A percentile compares a stretch with the other conserved stretches of the same genome.
Conservation (phyloP, 2,888 invertebrate species). For the Calameuta idolon region DNA sequence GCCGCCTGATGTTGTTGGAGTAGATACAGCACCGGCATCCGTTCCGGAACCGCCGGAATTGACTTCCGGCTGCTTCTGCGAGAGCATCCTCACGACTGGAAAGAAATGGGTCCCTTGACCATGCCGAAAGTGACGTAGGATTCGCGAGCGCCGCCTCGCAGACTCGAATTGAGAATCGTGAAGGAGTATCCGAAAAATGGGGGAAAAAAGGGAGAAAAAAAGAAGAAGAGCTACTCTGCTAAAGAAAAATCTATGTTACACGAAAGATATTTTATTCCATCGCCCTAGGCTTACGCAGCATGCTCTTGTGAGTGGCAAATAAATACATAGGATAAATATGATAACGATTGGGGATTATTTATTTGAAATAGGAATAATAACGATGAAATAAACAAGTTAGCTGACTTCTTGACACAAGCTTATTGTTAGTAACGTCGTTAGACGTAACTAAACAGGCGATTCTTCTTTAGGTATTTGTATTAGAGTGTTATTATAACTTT, state of each 20-base stretch:
- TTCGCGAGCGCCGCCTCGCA: background rate
- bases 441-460: background rate
- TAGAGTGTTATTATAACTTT: background rate
- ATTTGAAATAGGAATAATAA: background rate
- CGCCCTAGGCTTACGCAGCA: slow-evolving; percentile 19
- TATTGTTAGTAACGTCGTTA: background rate
- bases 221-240: background rate
- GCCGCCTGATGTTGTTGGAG: slow-evolving; percentile 51
- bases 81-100: slow-evolving; percentile 59
- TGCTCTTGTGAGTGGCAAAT: slow-evolving; percentile 16
- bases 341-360: background rate
- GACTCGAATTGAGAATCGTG: background rate
- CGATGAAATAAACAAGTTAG: background rate
- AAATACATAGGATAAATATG: background rate
- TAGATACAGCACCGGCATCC: background rate
- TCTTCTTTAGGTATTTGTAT: background rate
- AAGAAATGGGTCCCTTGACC: slow-evolving; percentile 17
- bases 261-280: slow-evolving; percentile 7
- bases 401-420: background rate
- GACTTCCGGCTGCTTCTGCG: slow-evolving; percentile 51
- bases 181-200: slow-evolving; percentile 4
- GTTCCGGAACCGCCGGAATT: slow-evolving; percentile 10
- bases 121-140: background rate
- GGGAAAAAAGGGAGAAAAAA: background rate
- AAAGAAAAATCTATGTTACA: background rate